These are phyloP conservation scores for Hypocryptadius cinnamomeus DNA, from an alignment of 2,113 vertebrate genomes.

Conservation along the genomic window DNA sequence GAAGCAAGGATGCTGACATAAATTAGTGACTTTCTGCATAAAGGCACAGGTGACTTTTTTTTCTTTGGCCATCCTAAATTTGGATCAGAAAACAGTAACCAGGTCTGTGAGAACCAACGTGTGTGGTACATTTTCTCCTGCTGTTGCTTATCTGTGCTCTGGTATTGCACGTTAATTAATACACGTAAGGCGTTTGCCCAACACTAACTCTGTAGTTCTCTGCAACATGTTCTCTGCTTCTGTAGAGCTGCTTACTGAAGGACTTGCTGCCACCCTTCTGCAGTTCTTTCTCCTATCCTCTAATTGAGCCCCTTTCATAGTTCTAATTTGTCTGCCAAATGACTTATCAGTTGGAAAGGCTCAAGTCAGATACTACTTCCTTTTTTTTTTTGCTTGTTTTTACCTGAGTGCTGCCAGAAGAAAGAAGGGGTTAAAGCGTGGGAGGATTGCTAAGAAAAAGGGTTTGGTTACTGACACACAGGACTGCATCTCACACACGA, in stretches of 20 bases:
- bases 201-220: constrained; percentile 32
- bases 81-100: not conserved
- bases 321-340: constrained; percentile 49
- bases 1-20: not conserved
- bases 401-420: not conserved
- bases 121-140: constrained; percentile 20
- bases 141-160: not conserved
- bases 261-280: constrained; percentile 60
- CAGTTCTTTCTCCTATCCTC: constrained; percentile 52
- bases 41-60: not conserved
- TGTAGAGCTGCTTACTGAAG: constrained; percentile 46
- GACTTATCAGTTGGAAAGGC: constrained; percentile 31
- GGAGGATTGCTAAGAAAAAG: constrained; percentile 57
- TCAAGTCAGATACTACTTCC: constrained; percentile 22
- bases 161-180: constrained; percentile 40
- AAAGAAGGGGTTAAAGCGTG: constrained; percentile 46
- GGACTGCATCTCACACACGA: constrained; percentile 21
- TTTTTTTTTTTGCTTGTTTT: constrained; percentile 26
- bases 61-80: not conserved
- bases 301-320: constrained; percentile 42
- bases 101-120: constrained; percentile 32
- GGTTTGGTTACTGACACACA: constrained; percentile 36
- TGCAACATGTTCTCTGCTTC: constrained; percentile 44
- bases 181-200: constrained; percentile 25
- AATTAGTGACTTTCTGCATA: not conserved